Evolutionary conservation across 2,797 vertebrate species (phyloP).

Genomic region (Hoplostethus atlanticus): DNA sequence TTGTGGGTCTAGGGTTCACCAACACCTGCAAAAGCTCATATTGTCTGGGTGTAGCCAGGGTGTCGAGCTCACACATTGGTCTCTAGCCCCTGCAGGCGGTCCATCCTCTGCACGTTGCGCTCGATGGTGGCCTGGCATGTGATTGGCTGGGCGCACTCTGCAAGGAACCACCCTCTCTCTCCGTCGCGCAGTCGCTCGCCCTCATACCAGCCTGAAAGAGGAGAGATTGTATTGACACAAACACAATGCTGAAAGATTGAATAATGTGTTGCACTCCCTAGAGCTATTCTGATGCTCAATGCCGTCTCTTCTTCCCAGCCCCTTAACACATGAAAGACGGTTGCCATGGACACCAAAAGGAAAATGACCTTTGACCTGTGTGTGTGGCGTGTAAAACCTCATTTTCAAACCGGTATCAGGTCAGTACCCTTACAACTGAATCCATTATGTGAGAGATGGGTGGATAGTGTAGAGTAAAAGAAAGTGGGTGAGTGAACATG

Average conservation of each 20-base stretch:
- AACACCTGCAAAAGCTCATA: conserved; percentile 5
- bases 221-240: conserved; percentile 15
- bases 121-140: conserved; percentile 93
- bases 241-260: conserved; percentile 21
- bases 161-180: conserved; percentile 94
- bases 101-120: conserved; percentile 97
- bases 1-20: conserved; percentile 4
- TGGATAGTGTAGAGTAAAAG: background rate
- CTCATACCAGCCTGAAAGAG: conserved; percentile 92
- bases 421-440: background rate
- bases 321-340: conserved; percentile 69
- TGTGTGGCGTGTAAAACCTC: background rate
- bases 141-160: conserved; percentile 91
- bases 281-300: conserved; percentile 55
- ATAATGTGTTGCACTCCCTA: background rate
- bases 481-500: background rate
- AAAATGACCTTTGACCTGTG: conserved; percentile 19
- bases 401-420: conserved; percentile 32
- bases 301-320: conserved; percentile 40
- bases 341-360: conserved; percentile 48
- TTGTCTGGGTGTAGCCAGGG: background rate
- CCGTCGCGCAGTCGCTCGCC: conserved; percentile 94
- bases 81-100: conserved; percentile 94
- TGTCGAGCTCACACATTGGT: conserved; percentile 90
- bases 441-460: background rate